Conservation (phyloP, 2,797 vertebrate species). For the Megaceryle alcyon region DNA sequence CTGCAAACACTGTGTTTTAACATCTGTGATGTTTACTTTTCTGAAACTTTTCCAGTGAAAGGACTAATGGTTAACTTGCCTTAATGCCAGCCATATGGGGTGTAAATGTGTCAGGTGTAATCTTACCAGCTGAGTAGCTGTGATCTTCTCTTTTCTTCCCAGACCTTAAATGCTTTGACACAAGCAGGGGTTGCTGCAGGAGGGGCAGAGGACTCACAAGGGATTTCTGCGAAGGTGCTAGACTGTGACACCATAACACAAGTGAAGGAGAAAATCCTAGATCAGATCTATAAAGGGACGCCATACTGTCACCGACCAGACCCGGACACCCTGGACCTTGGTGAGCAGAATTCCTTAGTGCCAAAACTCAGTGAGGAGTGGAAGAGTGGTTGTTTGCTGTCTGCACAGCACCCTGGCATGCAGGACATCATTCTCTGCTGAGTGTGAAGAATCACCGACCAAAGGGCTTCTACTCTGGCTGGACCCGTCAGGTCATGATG, state of each 20-base stretch:
- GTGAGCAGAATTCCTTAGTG: conserved; percentile 78
- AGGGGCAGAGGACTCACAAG: conserved; percentile 85
- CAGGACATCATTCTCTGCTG: neutral
- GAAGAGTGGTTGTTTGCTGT: neutral
- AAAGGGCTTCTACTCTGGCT: neutral
- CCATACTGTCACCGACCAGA: conserved; percentile 92
- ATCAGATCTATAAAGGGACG: conserved; percentile 93
- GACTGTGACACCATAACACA: conserved; percentile 97
- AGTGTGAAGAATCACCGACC: neutral
- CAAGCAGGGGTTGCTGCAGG: conserved; percentile 83
- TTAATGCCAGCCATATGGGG: neutral
- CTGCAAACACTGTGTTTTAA: neutral
- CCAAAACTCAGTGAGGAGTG: neutral
- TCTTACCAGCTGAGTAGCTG: neutral
- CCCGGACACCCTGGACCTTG: conserved; percentile 89
- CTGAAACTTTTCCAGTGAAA: neutral
- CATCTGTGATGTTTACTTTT: neutral
- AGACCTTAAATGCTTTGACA: conserved; percentile 91
- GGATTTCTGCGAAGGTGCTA: conserved; percentile 89
- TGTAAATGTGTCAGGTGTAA: conserved; percentile 9
- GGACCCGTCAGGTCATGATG: neutral
- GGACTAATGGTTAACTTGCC: neutral
- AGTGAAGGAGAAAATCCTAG: conserved; percentile 97
- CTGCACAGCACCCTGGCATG: neutral
- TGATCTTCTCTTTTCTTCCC: conserved; percentile 21